Evolutionary conservation across 2,113 vertebrate genomes (phyloP), one percentile per base, ranked within the genome.

Genomic region (Chlorodrepanis virens): DNA sequence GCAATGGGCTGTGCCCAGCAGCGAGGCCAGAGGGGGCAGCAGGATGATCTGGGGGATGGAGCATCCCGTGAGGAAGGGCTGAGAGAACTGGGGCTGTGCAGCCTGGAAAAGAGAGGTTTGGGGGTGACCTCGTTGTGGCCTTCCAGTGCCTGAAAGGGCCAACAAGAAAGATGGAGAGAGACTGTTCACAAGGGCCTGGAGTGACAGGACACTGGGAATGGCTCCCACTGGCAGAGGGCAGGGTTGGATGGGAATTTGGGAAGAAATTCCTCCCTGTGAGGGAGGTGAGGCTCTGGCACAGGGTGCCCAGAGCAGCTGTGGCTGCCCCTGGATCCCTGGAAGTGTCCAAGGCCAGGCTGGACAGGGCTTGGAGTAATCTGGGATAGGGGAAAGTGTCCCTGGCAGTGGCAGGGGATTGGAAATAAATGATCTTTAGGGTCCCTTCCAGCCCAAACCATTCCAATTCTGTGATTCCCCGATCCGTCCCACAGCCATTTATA

Each of bases 361-460:
- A 37, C 0, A 0, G 39, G 39, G 39, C 19, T 45, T 89, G 60
- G 61, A 54, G 25, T 5, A 31, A 1, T 9, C n/a, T 69, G 54
- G 47, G 14, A 6, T 1, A 47, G 21, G 3, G 24, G 28, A 31
- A 75, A 13, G 6, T 52, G 44, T 67, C 69, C 18, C 44, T 65
- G 57, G 7, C 18, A 6, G 13, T 23, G 29, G 56, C 19, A 44
- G 14, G 44, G 10, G 10, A 20, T 4, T n/a, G 39, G 40, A 61
- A 61, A 53, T 31, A 23, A 76, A 42, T 31, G 6, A 33, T 49
- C 35, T 56, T 42, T 42, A 42, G 8, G 10, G 10, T 31, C 10
- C 21, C 31, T 83, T 69, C 49, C 71, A 83, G 56, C 21, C 35
- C 79, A 56, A 83, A 42, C 29, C 49, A 33, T 17, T 37, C 78